Percentiles rank a stretch among this genome's conserved stretches.
Evolutionary conservation across 1,140 invertebrate species (phyloP).

Genomic region (Drosophila grimshawi): DNA sequence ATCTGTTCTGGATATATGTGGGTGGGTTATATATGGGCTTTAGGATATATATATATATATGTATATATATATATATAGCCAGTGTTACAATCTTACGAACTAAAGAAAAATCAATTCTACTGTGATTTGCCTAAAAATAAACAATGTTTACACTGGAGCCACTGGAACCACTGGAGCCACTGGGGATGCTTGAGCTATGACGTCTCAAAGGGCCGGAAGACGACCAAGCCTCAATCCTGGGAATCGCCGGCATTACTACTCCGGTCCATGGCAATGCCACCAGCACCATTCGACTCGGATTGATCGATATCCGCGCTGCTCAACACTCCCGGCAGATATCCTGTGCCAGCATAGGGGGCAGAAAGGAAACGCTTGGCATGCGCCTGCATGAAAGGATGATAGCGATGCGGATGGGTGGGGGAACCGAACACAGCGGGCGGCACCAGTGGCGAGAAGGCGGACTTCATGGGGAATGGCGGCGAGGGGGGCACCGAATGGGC

Average conservation of each 20-base stretch:
- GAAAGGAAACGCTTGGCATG: constrained; percentile 89
- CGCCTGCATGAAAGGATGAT: constrained; percentile 84
- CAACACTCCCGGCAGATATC: constrained; percentile 91
- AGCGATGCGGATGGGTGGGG: constrained; percentile 83
- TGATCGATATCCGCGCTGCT: constrained; percentile 85
- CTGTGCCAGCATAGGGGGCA: constrained; percentile 91
- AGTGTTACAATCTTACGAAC: constrained; percentile 36
- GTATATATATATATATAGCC: constrained; percentile 14
- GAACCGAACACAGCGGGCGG: constrained; percentile 86
- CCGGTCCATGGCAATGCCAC: constrained; percentile 56
- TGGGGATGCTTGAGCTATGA: constrained; percentile 7
- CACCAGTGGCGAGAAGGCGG: constrained; percentile 90
- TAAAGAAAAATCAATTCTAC: constrained; percentile 27
- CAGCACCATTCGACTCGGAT: constrained; percentile 73
- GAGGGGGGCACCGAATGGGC: constrained; percentile 76
- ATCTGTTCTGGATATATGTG: constrained; percentile 18
- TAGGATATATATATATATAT: constrained; percentile 5
- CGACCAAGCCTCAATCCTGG: constrained; percentile 67
- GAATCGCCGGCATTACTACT: constrained; percentile 62
- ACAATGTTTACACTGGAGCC: constrained; percentile 1
- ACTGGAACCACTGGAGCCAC: background rate
- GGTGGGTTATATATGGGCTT: background rate
- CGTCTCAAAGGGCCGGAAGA: constrained; percentile 72
- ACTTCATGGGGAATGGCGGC: constrained; percentile 86
- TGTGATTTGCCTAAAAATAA: constrained; percentile 11